A percentile compares a stretch with the other conserved stretches of the same genome.
Conservation (phyloP, 2,888 invertebrate species). For the Mesorhabditis sp. region DNA sequence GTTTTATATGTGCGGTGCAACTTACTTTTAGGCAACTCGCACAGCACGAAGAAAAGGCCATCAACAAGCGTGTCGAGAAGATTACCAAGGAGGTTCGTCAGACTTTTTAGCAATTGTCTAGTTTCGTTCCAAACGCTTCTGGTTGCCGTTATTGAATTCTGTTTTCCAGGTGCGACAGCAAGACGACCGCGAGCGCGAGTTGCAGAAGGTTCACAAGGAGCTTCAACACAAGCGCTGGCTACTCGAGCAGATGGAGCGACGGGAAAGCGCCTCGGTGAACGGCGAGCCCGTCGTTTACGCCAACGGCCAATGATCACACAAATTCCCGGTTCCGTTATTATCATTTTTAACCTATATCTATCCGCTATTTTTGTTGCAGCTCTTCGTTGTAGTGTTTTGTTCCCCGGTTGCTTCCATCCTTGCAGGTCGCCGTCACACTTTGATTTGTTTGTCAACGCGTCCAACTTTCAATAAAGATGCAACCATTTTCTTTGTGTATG, state of each 20-base stretch:
- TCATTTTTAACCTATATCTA: neutral
- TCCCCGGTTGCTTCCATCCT: too few species aligned
- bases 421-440: too few species aligned
- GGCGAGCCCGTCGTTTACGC: neutral
- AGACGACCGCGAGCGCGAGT: conserved; percentile 75
- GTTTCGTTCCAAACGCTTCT: neutral
- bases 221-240: conserved; percentile 62
- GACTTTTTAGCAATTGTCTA: too few species aligned
- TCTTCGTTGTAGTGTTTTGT: too few species aligned
- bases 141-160: neutral
- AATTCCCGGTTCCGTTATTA: conserved; percentile 1
- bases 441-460: too few species aligned
- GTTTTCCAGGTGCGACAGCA: conserved; percentile 19
- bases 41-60: conserved; percentile 85
- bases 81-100: conserved; percentile 39
- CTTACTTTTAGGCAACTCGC: conserved; percentile 41
- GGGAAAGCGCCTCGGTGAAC: neutral
- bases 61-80: conserved; percentile 68
- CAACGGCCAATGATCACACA: neutral
- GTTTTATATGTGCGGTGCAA: neutral
- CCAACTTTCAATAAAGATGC: too few species aligned
- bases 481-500: too few species aligned
- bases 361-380: too few species aligned
- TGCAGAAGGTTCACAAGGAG: conserved; percentile 79
- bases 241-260: neutral